Evolutionary conservation across 2,888 invertebrate species (phyloP), one percentile per base, ranked within the genome.

Genomic region (Phalangium opilio): DNA sequence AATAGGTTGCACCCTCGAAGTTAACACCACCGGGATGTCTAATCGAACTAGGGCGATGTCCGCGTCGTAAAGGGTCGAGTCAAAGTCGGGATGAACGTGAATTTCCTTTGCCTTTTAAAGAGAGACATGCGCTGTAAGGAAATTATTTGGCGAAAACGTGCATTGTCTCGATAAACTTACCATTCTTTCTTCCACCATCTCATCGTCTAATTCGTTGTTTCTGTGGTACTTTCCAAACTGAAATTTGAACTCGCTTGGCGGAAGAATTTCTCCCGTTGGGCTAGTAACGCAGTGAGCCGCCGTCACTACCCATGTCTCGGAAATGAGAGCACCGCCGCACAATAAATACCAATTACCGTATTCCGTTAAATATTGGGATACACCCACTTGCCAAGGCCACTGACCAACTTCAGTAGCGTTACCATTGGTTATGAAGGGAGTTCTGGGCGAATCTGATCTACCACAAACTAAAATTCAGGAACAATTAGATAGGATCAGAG

Each of bases 381-480:
- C 45, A 10, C 50, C 57, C 4, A 38, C 54, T 20, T 57, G 57
- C 58, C 58, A 58, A 5, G 58, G 58, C 58, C 58, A 58, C 40
- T 58, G 58, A 11, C 58, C 57, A 12, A 55, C 43, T 11, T 53
- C 53, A 2, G 54, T 52, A 1, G 53, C 52, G 39, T 49, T 51
- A 2, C 58, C 58, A 21, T 55, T 51, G 8, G 55, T 50, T 8
- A 58, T 52, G 44, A 56, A 58, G n/a, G 55, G 55, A 2, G 51
- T 38, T 7, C 55, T 47, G 8, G 55, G 55, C 8, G 51, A 53
- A 18, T 54, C 53, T 3, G 57, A 57, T 15, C 45, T 36, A 3
- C 58, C 58, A 41, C 58, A 58, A 12, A 56, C 58, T 55, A 41
- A 34, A 48, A 47, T 10, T 3, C 8, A 38, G 18, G 19, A 44